Percentiles rank a stretch among this genome's conserved stretches.
Evolutionary conservation across 2,113 vertebrate species (phyloP).

Genomic region (Procavia capensis): DNA sequence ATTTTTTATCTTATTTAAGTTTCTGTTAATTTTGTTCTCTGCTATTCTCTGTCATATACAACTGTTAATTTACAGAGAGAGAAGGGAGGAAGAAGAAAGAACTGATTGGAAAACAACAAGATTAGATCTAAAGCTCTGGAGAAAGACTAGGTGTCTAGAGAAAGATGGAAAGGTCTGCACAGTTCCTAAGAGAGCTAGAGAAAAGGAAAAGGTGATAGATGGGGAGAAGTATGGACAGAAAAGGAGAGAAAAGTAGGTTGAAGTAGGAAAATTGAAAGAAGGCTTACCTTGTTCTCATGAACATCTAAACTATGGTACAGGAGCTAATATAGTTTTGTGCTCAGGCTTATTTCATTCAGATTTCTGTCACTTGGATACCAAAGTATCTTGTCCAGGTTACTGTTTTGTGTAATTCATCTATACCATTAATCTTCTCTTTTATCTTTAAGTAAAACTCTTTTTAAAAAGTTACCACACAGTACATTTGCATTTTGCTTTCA

Average conservation of each 20-base stretch:
- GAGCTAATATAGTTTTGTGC: neutral
- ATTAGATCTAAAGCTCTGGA: neutral
- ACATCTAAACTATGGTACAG: neutral
- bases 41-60: neutral
- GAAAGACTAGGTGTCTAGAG: neutral
- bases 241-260: neutral
- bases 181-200: neutral
- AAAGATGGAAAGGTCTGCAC: neutral
- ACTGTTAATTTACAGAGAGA: neutral
- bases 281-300: neutral
- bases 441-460: neutral
- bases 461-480: neutral
- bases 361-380: neutral
- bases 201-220: neutral
- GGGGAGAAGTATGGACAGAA: neutral
- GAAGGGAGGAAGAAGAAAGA: neutral
- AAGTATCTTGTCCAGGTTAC: neutral
- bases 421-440: neutral
- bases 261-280: neutral
- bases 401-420: neutral
- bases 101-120: neutral
- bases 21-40: neutral
- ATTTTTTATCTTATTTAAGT: neutral
- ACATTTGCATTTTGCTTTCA: neutral
- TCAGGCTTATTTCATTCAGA: neutral